Conservation (phyloP, 2,888 invertebrate genomes). For the Punctoribates punctum region DNA sequence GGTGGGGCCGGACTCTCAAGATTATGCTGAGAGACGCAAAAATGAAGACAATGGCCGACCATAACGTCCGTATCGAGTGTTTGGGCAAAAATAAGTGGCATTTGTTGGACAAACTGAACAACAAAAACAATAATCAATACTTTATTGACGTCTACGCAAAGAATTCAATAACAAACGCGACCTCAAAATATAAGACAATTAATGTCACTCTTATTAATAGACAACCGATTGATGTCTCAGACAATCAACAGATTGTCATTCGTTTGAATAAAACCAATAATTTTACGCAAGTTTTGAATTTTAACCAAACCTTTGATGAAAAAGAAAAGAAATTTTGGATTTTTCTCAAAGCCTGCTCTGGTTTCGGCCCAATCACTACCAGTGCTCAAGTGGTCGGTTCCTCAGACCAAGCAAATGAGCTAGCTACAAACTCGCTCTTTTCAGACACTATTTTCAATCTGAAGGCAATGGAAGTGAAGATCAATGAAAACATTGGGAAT, state of each 20-base stretch:
- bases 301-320: not conserved
- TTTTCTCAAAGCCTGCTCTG: conserved; percentile 1
- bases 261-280: conserved; percentile 4
- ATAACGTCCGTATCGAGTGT: conserved; percentile 55
- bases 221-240: not conserved
- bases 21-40: conserved; percentile 17
- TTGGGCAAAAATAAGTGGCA: conserved; percentile 58
- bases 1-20: conserved; percentile 49
- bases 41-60: conserved; percentile 38
- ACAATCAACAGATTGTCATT: not conserved
- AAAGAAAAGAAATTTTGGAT: not conserved
- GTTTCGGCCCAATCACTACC: not conserved
- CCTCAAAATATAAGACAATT: conserved; percentile 54
- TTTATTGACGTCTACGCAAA: conserved; percentile 60
- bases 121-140: conserved; percentile 55
- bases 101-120: conserved; percentile 56
- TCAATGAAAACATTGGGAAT: not conserved
- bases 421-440: not conserved
- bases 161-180: conserved; percentile 58
- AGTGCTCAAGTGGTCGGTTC: not conserved
- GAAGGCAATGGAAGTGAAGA: not conserved
- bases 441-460: not conserved
- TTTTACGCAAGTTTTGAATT: conserved; percentile 2
- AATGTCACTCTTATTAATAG: not conserved
- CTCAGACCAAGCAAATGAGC: not conserved